Conservation (phyloP, 2,113 vertebrate genomes). For the Sebastes fasciatus region DNA sequence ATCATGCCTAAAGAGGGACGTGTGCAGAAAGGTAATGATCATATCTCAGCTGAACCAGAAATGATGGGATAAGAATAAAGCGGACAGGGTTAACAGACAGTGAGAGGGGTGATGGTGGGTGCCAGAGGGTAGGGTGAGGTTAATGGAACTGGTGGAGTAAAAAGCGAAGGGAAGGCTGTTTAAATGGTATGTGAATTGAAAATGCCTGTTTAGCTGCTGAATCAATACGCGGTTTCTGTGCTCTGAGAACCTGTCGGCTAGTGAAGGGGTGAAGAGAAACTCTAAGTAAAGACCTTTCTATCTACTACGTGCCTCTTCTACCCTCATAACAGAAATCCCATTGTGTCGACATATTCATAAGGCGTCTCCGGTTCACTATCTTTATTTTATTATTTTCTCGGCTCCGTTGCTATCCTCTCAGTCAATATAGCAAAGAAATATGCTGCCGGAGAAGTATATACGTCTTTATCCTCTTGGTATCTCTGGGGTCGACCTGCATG, state of each 20-base stretch:
- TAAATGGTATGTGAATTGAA: conserved; percentile 84
- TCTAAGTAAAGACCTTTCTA: conserved; percentile 21
- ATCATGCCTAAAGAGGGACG: conserved; percentile 25
- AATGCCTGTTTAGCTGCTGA: conserved; percentile 77
- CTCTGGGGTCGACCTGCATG: conserved; percentile 21
- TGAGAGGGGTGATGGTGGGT: conserved; percentile 54
- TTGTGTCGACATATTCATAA: conserved; percentile 1
- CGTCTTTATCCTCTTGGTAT: conserved; percentile 6
- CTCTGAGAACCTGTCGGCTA: conserved; percentile 66
- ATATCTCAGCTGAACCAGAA: conserved; percentile 68
- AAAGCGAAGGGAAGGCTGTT: conserved; percentile 64
- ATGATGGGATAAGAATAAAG: conserved; percentile 66
- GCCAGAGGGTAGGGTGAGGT: conserved; percentile 70
- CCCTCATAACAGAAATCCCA: background rate
- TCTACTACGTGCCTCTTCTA: conserved; percentile 4
- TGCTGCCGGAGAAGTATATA: background rate
- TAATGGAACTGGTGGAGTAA: conserved; percentile 82
- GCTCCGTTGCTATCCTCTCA: background rate
- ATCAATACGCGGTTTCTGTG: conserved; percentile 69
- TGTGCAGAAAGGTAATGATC: conserved; percentile 51
- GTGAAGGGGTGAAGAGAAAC: conserved; percentile 45
- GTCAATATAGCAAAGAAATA: conserved; percentile 1
- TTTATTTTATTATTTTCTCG: background rate
- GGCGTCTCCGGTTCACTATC: background rate
- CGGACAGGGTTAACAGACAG: conserved; percentile 64